Evolutionary conservation across 2,113 vertebrate species (phyloP), one percentile per base, ranked within the genome.

Genomic region (Eublepharis macularius): DNA sequence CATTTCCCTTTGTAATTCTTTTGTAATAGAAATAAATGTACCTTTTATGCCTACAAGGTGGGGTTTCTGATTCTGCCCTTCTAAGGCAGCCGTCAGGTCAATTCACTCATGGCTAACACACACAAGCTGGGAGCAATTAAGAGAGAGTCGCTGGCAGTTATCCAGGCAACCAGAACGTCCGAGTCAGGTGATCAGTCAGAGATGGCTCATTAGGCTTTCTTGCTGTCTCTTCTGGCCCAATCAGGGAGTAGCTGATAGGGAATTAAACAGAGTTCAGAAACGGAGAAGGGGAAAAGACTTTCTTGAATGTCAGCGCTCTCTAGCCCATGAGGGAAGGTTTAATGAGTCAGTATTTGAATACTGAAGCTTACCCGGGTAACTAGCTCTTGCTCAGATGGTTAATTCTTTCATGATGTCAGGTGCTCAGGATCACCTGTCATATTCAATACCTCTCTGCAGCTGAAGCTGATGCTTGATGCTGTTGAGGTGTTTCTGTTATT

Each of bases 71-170:
- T 39, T 57, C 68, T 72, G 47, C 34, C 47, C 16, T 82, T 72
- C 51, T 49, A 49, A 70, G 45, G 57, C 14, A 29, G 6, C 34
- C 5, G 26, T 72, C 47, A 82, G 68, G 80, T 72, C 65, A 82
- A 57, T 57, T 82, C 47, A 4, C 68, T 73, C 54, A 82, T 41
- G 26, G 80, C 80, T 57, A 72, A 72, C 68, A 49, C 72, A 13
- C n/a, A 24, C 14, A 21, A 73, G 68, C 80, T 82, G 80, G 80
- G 68, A 82, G 80, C 68, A 82, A 72, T 82, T 73, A 82, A 73
- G 49, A 4, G 26, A 41, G 49, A 57, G 16, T 32, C 13, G 68
- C 49, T 54, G 47, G 49, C 24, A 72, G 68, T 19, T 54, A 4
- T 57, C 29, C 47, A 57, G 14, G 68, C 34, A 72, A 12, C 14